phyloP scores from a whole-genome alignment of 2,888 invertebrate species.

The Bombylius major region DNA sequence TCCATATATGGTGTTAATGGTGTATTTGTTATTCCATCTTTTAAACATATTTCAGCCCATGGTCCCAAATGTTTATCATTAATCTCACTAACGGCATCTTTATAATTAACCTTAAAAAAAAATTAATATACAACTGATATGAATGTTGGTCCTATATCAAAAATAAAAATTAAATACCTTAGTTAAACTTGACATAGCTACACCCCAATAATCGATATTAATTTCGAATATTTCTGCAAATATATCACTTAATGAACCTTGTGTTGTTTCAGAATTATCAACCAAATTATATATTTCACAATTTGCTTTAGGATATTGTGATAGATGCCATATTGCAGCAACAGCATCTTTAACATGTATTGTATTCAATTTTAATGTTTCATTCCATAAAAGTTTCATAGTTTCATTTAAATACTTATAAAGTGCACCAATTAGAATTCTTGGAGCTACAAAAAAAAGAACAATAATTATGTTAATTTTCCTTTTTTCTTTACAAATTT shows the following conservation, averaged over 20 bases:
- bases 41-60: slow-evolving; percentile 78
- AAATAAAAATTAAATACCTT: slow-evolving; percentile 42
- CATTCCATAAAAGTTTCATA: slow-evolving; percentile 85
- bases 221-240: slow-evolving; percentile 74
- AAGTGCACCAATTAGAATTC: slow-evolving; percentile 74
- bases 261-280: slow-evolving; percentile 70
- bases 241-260: slow-evolving; percentile 69
- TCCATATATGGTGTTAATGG: slow-evolving; percentile 82
- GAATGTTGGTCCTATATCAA: no score
- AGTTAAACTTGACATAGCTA: slow-evolving; percentile 65
- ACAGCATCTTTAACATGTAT: slow-evolving; percentile 78
- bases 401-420: slow-evolving; percentile 80
- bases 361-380: slow-evolving; percentile 72
- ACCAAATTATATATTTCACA: slow-evolving; percentile 67
- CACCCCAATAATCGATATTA: slow-evolving; percentile 77
- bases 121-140: no score
- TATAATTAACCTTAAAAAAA: slow-evolving; percentile 55
- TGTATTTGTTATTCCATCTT: slow-evolving; percentile 63
- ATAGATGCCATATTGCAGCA: slow-evolving; percentile 65
- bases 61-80: slow-evolving; percentile 88
- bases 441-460: slow-evolving; percentile 49
- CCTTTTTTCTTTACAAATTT: neutral
- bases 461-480: neutral
- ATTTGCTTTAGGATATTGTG: slow-evolving; percentile 39
- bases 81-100: slow-evolving; percentile 71